Evolutionary conservation across 2,888 invertebrate genomes (phyloP).

Genomic region (Diarsia rubi): DNA sequence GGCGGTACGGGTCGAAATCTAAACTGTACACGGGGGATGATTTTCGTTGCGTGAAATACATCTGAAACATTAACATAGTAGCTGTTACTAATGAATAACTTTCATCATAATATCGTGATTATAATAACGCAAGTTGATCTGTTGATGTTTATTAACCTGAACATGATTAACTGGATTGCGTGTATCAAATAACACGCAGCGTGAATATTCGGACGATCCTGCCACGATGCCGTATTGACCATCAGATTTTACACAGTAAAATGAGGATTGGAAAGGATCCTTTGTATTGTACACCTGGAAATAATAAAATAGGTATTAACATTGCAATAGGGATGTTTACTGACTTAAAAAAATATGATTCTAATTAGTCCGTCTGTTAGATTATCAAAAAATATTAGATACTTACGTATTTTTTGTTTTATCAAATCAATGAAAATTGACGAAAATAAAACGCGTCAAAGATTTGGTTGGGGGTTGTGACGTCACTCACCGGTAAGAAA

Average conservation of each 20-base stretch:
- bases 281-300: slow-evolving; percentile 77
- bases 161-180: slow-evolving; percentile 75
- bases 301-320: neutral
- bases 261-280: slow-evolving; percentile 83
- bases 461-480: no score
- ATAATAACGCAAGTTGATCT: slow-evolving; percentile 7
- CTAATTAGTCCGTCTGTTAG: no score
- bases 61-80: slow-evolving; percentile 75
- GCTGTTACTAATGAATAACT: neutral
- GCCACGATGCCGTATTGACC: slow-evolving; percentile 78
- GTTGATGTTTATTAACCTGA: slow-evolving; percentile 76
- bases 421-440: no score
- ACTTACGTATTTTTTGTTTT: no score
- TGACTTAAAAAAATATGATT: no score
- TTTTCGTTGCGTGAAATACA: slow-evolving; percentile 85
- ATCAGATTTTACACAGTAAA: slow-evolving; percentile 85
- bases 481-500: no score
- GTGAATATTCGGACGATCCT: slow-evolving; percentile 83
- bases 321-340: no score
- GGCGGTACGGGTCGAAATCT: slow-evolving; percentile 82
- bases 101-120: slow-evolving; percentile 7
- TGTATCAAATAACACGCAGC: slow-evolving; percentile 84
- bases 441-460: no score
- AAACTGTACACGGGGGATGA: slow-evolving; percentile 85
- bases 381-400: no score